Conservation (phyloP, 2,797 vertebrate species). For the Micrastur ruficollis region DNA sequence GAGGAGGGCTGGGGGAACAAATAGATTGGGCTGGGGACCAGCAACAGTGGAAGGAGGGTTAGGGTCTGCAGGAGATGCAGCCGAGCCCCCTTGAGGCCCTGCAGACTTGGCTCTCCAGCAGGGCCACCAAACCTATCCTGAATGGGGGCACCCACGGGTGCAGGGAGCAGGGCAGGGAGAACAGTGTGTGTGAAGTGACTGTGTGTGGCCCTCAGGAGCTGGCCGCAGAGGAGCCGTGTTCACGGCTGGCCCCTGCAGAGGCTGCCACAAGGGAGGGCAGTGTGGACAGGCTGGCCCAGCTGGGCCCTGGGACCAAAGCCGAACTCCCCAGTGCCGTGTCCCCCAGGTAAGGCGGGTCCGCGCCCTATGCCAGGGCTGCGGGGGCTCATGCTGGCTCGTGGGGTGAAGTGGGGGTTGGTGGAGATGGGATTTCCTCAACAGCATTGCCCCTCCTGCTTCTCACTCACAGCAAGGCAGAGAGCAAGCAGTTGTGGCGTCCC, state of each 20-base stretch:
- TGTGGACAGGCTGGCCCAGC: slow-evolving; percentile 43
- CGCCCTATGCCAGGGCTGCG: background rate
- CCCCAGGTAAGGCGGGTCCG: slow-evolving; percentile 42
- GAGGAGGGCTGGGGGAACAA: background rate
- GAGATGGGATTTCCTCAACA: background rate
- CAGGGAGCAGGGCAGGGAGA: background rate
- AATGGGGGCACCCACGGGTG: background rate
- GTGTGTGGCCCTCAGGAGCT: slow-evolving; percentile 37
- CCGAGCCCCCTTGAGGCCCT: background rate
- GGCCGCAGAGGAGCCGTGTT: background rate
- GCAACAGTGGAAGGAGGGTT: background rate
- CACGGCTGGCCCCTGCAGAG: background rate
- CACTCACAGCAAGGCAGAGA: slow-evolving; percentile 78
- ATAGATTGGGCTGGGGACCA: background rate
- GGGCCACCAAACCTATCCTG: background rate
- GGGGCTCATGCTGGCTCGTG: background rate
- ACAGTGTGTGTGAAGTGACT: background rate
- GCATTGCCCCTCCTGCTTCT: background rate
- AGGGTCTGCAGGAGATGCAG: background rate
- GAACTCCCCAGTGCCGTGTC: slow-evolving; percentile 58
- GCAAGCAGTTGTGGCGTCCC: slow-evolving; percentile 75
- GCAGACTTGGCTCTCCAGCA: background rate
- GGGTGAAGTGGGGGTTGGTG: background rate
- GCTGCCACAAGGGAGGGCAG: background rate
- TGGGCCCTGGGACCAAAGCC: slow-evolving; percentile 9